A percentile compares a stretch with the other conserved stretches of the same genome.
Evolutionary conservation across 2,113 vertebrate genomes (phyloP).

Genomic region (Gopherus flavomarginatus): DNA sequence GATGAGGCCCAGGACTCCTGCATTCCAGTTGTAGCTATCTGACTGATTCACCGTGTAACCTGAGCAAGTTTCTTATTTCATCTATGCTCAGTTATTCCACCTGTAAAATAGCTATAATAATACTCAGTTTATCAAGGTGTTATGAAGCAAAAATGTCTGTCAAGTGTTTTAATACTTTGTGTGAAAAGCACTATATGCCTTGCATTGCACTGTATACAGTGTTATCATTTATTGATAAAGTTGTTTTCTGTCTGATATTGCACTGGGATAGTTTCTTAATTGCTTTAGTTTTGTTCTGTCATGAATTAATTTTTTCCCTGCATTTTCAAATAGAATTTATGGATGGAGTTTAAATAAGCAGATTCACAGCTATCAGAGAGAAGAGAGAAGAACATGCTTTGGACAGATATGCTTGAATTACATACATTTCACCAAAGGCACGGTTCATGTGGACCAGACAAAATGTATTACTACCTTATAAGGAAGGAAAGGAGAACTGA

Average conservation of each 20-base stretch:
- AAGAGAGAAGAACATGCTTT: conserved; percentile 15
- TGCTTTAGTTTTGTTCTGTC: conserved; percentile 43
- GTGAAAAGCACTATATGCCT: not conserved
- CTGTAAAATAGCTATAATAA: not conserved
- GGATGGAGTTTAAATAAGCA: conserved; percentile 4
- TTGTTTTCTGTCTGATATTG: conserved; percentile 45
- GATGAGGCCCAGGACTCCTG: not conserved
- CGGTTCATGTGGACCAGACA: conserved; percentile 42
- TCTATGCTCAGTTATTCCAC: conserved; percentile 11
- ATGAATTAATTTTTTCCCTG: conserved; percentile 54
- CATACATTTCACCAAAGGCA: conserved; percentile 22
- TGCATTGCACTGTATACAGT: not conserved
- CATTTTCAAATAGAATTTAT: conserved; percentile 16
- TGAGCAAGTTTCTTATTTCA: not conserved
- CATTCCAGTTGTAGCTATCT: conserved; percentile 10
- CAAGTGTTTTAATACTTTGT: not conserved
- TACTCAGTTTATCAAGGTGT: not conserved
- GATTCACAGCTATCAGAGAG: not conserved
- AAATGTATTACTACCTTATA: conserved; percentile 55
- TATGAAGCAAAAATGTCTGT: not conserved
- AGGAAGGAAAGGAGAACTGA: conserved; percentile 46
- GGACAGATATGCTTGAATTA: not conserved
- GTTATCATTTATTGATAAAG: conserved; percentile 24
- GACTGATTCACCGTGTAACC: not conserved
- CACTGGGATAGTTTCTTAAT: conserved; percentile 47